A percentile compares a stretch with the other conserved stretches of the same genome.
Evolutionary conservation across 2,888 invertebrate species (phyloP).

Genomic region (Stenurella melanura): DNA sequence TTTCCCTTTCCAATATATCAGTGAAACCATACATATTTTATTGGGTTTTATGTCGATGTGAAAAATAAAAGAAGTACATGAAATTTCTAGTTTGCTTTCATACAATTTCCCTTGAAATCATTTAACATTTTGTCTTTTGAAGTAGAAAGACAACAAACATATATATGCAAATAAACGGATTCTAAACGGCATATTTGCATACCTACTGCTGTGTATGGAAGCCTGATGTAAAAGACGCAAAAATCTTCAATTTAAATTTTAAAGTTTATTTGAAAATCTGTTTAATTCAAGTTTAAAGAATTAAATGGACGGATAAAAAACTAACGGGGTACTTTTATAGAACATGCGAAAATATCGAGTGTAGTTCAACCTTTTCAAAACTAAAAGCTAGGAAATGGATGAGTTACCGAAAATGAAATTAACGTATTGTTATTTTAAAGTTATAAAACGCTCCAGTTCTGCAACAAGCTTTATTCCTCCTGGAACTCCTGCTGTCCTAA

Average conservation of each 20-base stretch:
- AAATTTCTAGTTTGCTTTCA: too few species aligned
- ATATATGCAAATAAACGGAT: neutral
- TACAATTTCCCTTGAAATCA: too few species aligned
- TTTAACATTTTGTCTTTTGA: neutral
- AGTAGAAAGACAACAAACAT: neutral
- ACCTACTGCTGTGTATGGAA: slow-evolving; percentile 21
- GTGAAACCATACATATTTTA: too few species aligned
- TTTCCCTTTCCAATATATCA: too few species aligned
- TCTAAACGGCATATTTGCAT: neutral
- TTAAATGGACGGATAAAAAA: neutral
- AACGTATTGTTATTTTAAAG: too few species aligned
- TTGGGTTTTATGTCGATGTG: too few species aligned
- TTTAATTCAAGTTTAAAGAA: neutral
- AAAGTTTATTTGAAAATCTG: slow-evolving; percentile 36
- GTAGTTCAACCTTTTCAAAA: neutral
- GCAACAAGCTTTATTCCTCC: neutral
- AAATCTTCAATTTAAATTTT: slow-evolving; percentile 49
- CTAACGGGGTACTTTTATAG: too few species aligned
- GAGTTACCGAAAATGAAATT: neutral
- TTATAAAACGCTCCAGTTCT: too few species aligned
- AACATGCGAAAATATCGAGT: neutral
- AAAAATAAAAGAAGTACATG: too few species aligned
- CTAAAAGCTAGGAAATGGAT: neutral
- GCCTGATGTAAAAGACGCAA: slow-evolving; percentile 40
- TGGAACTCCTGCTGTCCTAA: slow-evolving; percentile 18